These are phyloP conservation scores for Oedothorax gibbosus DNA, from an alignment of 1,140 invertebrate genomes.

Conservation along the genomic window DNA sequence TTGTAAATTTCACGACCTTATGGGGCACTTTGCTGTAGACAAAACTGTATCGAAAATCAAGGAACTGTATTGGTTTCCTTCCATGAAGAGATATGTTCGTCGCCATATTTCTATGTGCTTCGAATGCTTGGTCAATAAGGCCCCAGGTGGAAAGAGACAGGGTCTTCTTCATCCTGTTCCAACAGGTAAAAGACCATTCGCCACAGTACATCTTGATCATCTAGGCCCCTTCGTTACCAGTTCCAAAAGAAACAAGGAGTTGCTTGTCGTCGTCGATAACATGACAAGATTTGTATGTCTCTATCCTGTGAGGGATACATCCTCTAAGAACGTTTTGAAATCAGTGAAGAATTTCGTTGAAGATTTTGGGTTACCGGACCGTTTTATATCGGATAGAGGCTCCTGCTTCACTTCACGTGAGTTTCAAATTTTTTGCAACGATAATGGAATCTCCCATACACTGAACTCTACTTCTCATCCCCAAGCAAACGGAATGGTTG, in stretches of 20 bases:
- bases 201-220: no score
- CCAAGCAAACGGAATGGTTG: no score
- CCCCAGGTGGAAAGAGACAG: slow-evolving; percentile 43
- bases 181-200: no score
- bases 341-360: slow-evolving; percentile 6
- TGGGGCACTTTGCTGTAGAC: slow-evolving; percentile 35
- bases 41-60: slow-evolving; percentile 12
- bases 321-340: neutral
- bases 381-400: no score
- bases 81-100: slow-evolving; percentile 30
- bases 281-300: slow-evolving; percentile 22
- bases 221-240: no score
- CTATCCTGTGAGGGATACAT: slow-evolving; percentile 2
- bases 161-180: slow-evolving; percentile 3
- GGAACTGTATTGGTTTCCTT: slow-evolving; percentile 30
- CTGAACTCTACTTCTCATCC: no score
- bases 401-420: no score
- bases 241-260: no score
- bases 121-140: slow-evolving; percentile 29
- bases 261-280: slow-evolving; percentile 6
- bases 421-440: no score
- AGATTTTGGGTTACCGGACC: no score
- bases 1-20: no score
- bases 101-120: slow-evolving; percentile 31
- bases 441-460: no score